phyloP scores from a whole-genome alignment of 2,113 vertebrate species.

The Bambusicola thoracicus region DNA sequence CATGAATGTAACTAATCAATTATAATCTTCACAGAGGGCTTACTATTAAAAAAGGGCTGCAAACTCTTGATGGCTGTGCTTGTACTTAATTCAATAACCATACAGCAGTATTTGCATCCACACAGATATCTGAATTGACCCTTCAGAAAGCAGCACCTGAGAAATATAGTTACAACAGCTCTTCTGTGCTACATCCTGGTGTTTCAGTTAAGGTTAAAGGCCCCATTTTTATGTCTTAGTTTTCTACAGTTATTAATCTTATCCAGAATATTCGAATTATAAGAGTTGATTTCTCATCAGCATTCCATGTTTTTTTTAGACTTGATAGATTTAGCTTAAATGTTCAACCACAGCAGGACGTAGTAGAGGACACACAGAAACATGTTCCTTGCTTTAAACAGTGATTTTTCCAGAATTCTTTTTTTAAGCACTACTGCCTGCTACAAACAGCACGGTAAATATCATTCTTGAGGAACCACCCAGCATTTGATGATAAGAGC shows the following conservation, averaged over 20 bases:
- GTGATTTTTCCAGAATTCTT: neutral
- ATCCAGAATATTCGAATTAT: neutral
- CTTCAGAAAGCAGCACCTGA: neutral
- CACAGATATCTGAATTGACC: neutral
- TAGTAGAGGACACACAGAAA: neutral
- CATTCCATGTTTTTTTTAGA: neutral
- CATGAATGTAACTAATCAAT: neutral
- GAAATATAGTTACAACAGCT: neutral
- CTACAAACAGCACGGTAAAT: neutral
- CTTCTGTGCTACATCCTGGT: neutral
- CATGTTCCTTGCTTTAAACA: neutral
- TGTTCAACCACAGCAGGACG: neutral
- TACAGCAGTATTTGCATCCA: neutral
- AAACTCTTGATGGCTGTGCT: neutral
- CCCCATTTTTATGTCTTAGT: neutral
- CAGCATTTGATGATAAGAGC: neutral
- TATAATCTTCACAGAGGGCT: constrained; percentile 1
- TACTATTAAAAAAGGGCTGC: neutral
- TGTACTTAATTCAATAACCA: neutral
- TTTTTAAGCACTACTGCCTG: neutral
- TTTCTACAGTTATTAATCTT: neutral
- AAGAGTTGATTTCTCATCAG: neutral
- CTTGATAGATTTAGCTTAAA: neutral
- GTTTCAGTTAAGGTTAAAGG: neutral
- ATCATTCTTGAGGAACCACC: neutral